These are phyloP conservation scores for Brachystomella parvula DNA, from an alignment of 1,140 invertebrate genomes.

Conservation along the genomic window DNA sequence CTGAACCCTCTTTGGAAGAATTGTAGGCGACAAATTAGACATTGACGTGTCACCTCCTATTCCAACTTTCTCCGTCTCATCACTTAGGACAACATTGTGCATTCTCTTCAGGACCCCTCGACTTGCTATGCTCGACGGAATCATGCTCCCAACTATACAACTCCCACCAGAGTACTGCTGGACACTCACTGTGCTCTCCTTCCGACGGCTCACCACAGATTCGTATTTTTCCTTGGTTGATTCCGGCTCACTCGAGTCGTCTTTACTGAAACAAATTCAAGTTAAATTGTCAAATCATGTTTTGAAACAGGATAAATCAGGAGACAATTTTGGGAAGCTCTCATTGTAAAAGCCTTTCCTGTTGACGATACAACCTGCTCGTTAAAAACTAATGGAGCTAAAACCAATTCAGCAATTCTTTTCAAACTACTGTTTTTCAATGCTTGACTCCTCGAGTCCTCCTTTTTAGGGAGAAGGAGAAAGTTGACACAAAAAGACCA, in stretches of 20 bases:
- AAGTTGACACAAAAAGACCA: not conserved
- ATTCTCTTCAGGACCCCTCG: conserved; percentile 48
- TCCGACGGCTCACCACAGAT: conserved; percentile 15
- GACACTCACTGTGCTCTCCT: conserved; percentile 21
- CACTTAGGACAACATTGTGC: conserved; percentile 55
- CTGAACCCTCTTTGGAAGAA: conserved; percentile 20
- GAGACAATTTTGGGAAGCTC: no score
- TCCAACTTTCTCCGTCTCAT: conserved; percentile 45
- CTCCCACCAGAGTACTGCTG: not conserved
- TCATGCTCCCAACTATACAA: conserved; percentile 8
- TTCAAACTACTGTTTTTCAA: no score
- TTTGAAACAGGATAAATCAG: no score
- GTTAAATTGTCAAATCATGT: conserved; percentile 4
- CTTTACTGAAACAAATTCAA: conserved; percentile 39
- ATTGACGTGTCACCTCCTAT: conserved; percentile 14
- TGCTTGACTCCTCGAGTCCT: no score
- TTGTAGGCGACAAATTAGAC: not conserved
- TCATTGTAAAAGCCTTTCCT: no score
- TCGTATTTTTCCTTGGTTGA: conserved; percentile 40
- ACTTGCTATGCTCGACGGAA: not conserved
- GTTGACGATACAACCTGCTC: no score
- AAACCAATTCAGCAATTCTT: no score
- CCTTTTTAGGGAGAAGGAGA: not conserved
- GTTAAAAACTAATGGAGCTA: no score
- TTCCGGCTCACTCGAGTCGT: conserved; percentile 59